A percentile compares a stretch with the other conserved stretches of the same genome.
phyloP scores from a whole-genome alignment of 1,140 invertebrate species.

The Adelges cooleyi region DNA sequence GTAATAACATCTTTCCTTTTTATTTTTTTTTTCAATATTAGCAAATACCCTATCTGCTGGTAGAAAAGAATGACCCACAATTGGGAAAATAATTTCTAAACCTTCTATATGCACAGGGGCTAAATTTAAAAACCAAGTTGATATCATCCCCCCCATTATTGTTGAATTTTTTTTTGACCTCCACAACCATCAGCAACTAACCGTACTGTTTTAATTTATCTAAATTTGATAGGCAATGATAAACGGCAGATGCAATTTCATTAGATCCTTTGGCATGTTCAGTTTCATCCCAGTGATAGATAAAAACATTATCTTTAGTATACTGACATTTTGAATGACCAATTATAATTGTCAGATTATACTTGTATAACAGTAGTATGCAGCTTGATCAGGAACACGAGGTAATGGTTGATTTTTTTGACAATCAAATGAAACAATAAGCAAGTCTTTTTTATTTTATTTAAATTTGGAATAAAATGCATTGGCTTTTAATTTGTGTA shows the following conservation, averaged over 20 bases:
- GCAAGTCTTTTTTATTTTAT: conserved; percentile 6
- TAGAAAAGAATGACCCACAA: conserved; percentile 35
- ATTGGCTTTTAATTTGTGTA: conserved; percentile 35
- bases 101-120: conserved; percentile 31
- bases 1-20: conserved; percentile 32
- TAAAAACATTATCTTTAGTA: conserved; percentile 7
- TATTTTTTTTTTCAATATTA: conserved; percentile 33
- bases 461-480: conserved; percentile 36
- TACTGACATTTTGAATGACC: conserved; percentile 34
- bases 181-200: conserved; percentile 35
- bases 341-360: conserved; percentile 37
- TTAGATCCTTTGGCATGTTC: conserved; percentile 35
- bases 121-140: conserved; percentile 32
- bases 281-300: neutral
- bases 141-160: conserved; percentile 33
- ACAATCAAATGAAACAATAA: conserved; percentile 37
- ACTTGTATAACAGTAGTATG: conserved; percentile 38
- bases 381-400: conserved; percentile 34
- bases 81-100: conserved; percentile 33
- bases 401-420: conserved; percentile 38
- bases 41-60: conserved; percentile 37
- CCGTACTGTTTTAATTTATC: conserved; percentile 31
- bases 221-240: conserved; percentile 33
- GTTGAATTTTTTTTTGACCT: conserved; percentile 37
- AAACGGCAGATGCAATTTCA: conserved; percentile 35